Percentiles rank a stretch among this genome's conserved stretches.
These are phyloP conservation scores for Leuciscus idus DNA, from an alignment of 2,113 vertebrate genomes.

Conservation along the genomic window DNA sequence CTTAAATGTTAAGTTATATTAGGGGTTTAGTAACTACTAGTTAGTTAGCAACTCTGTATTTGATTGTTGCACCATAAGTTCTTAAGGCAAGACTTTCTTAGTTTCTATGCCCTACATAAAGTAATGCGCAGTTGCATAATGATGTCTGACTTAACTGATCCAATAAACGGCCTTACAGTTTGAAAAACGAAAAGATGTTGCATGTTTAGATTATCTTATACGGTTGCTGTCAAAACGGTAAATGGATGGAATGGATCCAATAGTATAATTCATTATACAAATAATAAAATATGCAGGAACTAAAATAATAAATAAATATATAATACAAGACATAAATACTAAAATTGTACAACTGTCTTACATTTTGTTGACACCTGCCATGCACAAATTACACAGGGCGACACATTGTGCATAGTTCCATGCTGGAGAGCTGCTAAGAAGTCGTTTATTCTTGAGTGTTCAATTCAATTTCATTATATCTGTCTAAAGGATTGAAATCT, in stretches of 20 bases:
- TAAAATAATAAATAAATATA: background rate
- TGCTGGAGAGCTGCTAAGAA: background rate
- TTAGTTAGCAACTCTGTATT: background rate
- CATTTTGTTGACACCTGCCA: background rate
- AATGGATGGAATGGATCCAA: no score
- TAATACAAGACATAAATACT: background rate
- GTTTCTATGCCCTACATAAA: background rate
- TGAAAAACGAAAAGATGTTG: background rate
- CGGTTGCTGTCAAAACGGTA: background rate
- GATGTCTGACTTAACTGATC: background rate
- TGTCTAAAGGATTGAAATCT: background rate
- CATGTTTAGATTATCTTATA: background rate
- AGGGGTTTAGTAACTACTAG: background rate
- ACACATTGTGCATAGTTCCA: background rate
- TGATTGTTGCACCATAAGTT: background rate
- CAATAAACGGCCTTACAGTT: background rate
- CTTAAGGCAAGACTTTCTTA: background rate
- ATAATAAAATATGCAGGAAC: background rate
- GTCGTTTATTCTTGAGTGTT: background rate
- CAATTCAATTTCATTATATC: background rate
- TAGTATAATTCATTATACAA: no score
- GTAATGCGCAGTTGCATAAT: background rate
- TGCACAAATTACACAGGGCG: slow-evolving; percentile 1
- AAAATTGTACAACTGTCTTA: background rate
- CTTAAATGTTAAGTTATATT: background rate